Conservation (phyloP, 2,113 vertebrate species). For the Pagrus major region DNA sequence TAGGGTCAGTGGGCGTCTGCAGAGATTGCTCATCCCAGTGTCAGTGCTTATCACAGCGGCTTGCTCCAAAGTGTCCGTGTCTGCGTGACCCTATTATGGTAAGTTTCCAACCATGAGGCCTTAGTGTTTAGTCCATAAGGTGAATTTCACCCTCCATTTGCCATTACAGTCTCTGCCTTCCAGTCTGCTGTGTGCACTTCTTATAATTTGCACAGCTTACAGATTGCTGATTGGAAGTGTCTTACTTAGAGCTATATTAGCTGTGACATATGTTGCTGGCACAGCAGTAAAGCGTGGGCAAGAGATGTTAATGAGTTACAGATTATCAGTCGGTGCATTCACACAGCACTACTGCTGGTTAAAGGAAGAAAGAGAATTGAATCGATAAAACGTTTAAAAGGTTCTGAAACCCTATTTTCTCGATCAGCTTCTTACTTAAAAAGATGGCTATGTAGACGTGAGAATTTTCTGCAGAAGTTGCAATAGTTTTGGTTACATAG, state of each 20-base stretch:
- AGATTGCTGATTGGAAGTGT: constrained; percentile 54
- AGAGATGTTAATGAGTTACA: constrained; percentile 71
- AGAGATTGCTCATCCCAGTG: constrained; percentile 67
- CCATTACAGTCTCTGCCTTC: constrained; percentile 38
- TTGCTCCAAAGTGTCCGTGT: constrained; percentile 35
- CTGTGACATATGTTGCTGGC: constrained; percentile 69
- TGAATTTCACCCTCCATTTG: constrained; percentile 75
- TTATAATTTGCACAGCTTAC: constrained; percentile 63
- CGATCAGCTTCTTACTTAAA: neutral
- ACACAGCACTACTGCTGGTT: constrained; percentile 35
- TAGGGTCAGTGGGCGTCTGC: constrained; percentile 57
- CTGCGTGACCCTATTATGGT: constrained; percentile 53
- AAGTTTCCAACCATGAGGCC: constrained; percentile 42
- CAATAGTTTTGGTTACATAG: constrained; percentile 4
- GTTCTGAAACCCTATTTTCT: constrained; percentile 24
- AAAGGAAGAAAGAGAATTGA: constrained; percentile 11
- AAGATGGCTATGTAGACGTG: neutral
- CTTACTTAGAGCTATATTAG: constrained; percentile 49
- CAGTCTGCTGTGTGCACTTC: constrained; percentile 35
- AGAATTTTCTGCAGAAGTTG: neutral
- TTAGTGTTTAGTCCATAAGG: constrained; percentile 61
- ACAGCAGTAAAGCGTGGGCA: constrained; percentile 53
- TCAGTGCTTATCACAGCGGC: constrained; percentile 67
- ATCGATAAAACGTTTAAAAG: constrained; percentile 42
- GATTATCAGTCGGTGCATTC: constrained; percentile 51